Evolutionary conservation across 2,888 invertebrate genomes (phyloP).

Genomic region (Lydus trimaculatus): DNA sequence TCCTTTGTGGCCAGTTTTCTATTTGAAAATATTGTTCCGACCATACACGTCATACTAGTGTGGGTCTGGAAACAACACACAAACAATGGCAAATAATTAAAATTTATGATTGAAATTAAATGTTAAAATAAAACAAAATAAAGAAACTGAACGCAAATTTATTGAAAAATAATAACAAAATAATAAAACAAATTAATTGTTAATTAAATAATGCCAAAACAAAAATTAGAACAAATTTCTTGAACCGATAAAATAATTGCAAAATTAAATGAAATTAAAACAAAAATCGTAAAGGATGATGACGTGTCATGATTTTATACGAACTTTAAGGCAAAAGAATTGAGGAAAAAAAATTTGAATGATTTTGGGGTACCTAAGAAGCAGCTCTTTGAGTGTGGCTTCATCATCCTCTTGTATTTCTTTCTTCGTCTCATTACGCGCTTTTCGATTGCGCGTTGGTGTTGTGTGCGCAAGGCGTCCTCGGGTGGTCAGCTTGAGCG

Average conservation of each 20-base stretch:
- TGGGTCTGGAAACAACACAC: slow-evolving; percentile 51
- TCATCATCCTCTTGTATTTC: slow-evolving; percentile 80
- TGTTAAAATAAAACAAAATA: slow-evolving; percentile 25
- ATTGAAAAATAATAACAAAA: slow-evolving; percentile 10
- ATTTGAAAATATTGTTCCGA: slow-evolving; percentile 48
- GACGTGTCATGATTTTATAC: slow-evolving; percentile 18
- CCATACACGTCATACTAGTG: slow-evolving; percentile 52
- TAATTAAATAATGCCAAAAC: background rate
- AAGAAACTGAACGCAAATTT: slow-evolving; percentile 17
- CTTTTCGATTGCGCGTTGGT: slow-evolving; percentile 52
- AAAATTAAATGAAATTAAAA: slow-evolving; percentile 5
- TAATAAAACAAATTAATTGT: slow-evolving; percentile 7
- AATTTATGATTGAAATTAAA: slow-evolving; percentile 23
- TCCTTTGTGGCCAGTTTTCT: slow-evolving; percentile 40
- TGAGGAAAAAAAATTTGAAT: background rate
- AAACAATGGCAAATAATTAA: slow-evolving; percentile 46
- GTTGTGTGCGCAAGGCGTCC: slow-evolving; percentile 56
- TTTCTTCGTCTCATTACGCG: slow-evolving; percentile 84
- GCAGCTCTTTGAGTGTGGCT: slow-evolving; percentile 93
- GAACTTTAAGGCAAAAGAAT: slow-evolving; percentile 4
- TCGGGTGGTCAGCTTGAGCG: slow-evolving; percentile 62
- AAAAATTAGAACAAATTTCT: background rate
- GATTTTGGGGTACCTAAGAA: slow-evolving; percentile 75
- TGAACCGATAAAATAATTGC: background rate
- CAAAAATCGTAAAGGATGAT: background rate